These are phyloP conservation scores for Gasterosteus aculeatus DNA, from an alignment of 2,113 vertebrate species.

Conservation along the genomic window DNA sequence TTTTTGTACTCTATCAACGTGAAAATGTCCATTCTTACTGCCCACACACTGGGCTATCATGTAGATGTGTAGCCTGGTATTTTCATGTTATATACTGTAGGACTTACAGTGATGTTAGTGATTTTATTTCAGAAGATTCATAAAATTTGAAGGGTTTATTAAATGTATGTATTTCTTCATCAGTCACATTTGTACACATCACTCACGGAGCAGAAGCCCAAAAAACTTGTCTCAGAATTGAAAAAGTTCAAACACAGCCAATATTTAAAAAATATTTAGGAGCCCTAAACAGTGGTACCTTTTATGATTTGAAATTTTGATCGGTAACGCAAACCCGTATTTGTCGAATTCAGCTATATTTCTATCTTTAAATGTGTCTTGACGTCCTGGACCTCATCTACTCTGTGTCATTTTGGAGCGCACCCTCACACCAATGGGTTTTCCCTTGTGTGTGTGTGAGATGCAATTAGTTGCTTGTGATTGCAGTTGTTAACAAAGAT, in stretches of 20 bases:
- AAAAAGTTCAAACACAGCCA: background rate
- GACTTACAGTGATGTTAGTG: no score
- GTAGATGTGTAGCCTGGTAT: no score
- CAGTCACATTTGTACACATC: no score
- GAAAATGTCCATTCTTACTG: no score
- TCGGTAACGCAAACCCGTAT: background rate
- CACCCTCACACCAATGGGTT: background rate
- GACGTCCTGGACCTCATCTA: background rate
- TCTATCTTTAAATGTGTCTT: background rate
- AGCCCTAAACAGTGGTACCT: background rate
- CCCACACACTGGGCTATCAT: no score
- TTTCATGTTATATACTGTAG: no score
- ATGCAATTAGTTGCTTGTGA: background rate
- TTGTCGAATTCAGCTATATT: background rate
- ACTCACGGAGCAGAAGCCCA: no score
- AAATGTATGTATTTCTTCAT: no score
- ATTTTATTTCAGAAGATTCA: no score
- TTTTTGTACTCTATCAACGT: no score
- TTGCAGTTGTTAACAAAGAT: background rate
- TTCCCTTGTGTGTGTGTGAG: background rate
- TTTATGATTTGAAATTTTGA: background rate
- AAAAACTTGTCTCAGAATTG: no score
- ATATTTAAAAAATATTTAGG: background rate
- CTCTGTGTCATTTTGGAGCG: background rate
- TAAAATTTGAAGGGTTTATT: no score